Evolutionary conservation across 2,797 vertebrate genomes (phyloP).

Genomic region (Ciconia nigra): DNA sequence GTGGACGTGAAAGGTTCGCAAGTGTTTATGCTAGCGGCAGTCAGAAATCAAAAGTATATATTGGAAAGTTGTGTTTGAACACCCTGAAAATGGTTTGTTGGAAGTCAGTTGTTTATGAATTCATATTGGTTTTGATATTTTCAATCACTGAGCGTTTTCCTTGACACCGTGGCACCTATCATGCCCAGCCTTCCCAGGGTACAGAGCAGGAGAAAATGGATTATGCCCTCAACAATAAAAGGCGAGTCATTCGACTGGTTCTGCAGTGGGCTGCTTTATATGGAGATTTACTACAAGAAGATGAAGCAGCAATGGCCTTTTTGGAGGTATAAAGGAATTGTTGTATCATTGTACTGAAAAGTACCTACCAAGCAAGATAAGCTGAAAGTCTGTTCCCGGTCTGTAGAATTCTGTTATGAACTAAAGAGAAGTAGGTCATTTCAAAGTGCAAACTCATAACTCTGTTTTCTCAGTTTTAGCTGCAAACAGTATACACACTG

Average conservation of each 20-base stretch:
- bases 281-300: conserved; percentile 89
- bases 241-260: conserved; percentile 89
- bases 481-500: background rate
- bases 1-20: background rate
- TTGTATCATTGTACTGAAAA: background rate
- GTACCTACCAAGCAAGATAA: background rate
- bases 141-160: conserved; percentile 66
- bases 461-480: background rate
- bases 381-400: background rate
- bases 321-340: conserved; percentile 81
- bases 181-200: conserved; percentile 91
- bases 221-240: conserved; percentile 93
- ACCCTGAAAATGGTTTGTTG: background rate
- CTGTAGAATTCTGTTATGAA: background rate
- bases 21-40: background rate
- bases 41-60: background rate
- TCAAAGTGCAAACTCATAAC: background rate
- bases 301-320: conserved; percentile 86
- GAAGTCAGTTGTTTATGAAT: background rate
- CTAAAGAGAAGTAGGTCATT: background rate
- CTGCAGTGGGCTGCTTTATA: conserved; percentile 88
- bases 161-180: conserved; percentile 90
- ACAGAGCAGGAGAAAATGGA: conserved; percentile 95
- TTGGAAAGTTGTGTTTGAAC: background rate
- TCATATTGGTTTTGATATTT: background rate